Evolutionary conservation across 2,888 invertebrate species (phyloP).

Genomic region (Aspidiotus rigidus): DNA sequence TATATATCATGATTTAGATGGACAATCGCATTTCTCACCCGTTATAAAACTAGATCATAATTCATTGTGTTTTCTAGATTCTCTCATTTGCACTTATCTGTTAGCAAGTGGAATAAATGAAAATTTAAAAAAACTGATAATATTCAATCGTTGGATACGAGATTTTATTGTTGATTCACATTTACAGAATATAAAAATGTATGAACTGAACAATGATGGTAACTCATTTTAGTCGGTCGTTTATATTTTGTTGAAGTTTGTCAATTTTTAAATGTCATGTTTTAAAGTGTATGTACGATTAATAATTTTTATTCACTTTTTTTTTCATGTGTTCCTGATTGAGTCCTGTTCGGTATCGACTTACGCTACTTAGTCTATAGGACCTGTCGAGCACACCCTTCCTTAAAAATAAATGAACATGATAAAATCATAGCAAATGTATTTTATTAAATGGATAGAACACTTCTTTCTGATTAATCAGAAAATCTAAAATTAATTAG

Average conservation of each 20-base stretch:
- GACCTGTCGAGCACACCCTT: too few relatives aligned
- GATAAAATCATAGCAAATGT: too few relatives aligned
- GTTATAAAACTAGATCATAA: conserved; percentile 3
- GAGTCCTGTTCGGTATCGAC: too few relatives aligned
- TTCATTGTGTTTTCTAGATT: conserved; percentile 12
- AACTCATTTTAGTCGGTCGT: conserved; percentile 6
- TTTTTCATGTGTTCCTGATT: too few relatives aligned
- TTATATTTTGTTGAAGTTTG: conserved; percentile 13
- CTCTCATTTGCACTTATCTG: conserved; percentile 19
- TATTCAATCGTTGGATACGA: neutral
- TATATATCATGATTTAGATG: conserved; percentile 30
- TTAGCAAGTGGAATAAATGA: neutral
- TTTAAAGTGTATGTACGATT: too few relatives aligned
- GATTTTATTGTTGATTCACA: conserved; percentile 1
- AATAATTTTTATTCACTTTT: too few relatives aligned
- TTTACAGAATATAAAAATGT: neutral
- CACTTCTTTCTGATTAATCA: too few relatives aligned
- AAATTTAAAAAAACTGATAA: neutral
- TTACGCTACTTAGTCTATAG: too few relatives aligned
- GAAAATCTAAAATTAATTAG: too few relatives aligned
- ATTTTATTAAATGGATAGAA: too few relatives aligned
- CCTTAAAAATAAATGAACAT: too few relatives aligned
- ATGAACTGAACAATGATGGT: neutral
- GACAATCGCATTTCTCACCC: conserved; percentile 24
- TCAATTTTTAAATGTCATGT: too few relatives aligned